phyloP scores from a whole-genome alignment of 2,888 invertebrate species.

The Cordylochernes scorpioides region DNA sequence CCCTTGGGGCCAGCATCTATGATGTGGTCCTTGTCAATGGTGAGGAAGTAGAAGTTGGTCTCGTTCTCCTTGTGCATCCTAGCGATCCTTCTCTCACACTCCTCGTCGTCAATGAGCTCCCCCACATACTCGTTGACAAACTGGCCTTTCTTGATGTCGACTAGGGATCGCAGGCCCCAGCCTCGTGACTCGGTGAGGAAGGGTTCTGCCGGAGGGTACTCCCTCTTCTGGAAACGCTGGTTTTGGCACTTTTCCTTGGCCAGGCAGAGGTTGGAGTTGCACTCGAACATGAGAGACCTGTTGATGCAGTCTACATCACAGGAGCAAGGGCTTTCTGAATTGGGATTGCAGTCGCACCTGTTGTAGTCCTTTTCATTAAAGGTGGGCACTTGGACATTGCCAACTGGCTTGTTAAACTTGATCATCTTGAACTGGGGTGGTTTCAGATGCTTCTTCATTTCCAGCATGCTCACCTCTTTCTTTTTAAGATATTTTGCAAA shows the following conservation, averaged over 20 bases:
- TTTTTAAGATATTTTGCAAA: too few species aligned
- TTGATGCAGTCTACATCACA: slow-evolving; percentile 60
- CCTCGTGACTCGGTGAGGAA: slow-evolving; percentile 43
- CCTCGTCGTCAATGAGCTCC: slow-evolving; percentile 67
- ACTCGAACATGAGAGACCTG: slow-evolving; percentile 58
- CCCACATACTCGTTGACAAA: slow-evolving; percentile 92
- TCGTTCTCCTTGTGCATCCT: slow-evolving; percentile 55
- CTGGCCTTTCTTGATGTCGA: slow-evolving; percentile 41
- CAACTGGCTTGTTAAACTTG: slow-evolving; percentile 25
- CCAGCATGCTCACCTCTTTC: too few species aligned
- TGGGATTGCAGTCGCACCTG: slow-evolving; percentile 51
- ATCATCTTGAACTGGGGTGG: background rate
- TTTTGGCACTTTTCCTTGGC: slow-evolving; percentile 55
- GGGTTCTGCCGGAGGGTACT: slow-evolving; percentile 39
- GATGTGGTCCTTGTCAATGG: slow-evolving; percentile 60
- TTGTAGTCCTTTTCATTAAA: slow-evolving; percentile 33
- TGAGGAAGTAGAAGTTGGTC: slow-evolving; percentile 80
- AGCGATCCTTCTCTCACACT: slow-evolving; percentile 49
- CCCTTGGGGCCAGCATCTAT: slow-evolving; percentile 90
- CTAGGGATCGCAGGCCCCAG: slow-evolving; percentile 53
- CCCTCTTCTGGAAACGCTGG: slow-evolving; percentile 53
- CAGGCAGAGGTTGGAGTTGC: slow-evolving; percentile 49
- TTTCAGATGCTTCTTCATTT: background rate
- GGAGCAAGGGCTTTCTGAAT: slow-evolving; percentile 45
- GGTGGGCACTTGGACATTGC: slow-evolving; percentile 27